Base-by-base conservation (phyloP, 2,888 invertebrate species). In the Hirudinaria manillensis region DNA sequence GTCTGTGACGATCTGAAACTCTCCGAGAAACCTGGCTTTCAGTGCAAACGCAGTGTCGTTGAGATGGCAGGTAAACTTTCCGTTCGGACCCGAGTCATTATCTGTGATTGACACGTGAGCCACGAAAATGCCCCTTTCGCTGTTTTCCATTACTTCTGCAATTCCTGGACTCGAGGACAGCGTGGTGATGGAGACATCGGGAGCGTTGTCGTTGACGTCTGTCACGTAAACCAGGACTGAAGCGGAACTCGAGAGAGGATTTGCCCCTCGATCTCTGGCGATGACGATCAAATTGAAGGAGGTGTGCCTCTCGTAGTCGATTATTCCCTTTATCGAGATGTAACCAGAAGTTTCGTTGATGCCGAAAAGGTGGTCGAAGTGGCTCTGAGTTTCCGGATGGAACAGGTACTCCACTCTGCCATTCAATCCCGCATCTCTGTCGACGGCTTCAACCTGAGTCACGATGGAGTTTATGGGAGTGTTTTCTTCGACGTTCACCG, bases 1-100 rank as follows among this genome's bases (percentile, higher is more conserved):
- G 79, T 91, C 91, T 86, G 93, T 93, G 0, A 95, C 94, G 27
- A 78, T 74, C 38, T 78, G 77, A 67, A 76, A 78, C 65, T 76
- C 73, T 19, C 73, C 73, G 19, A 32, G 34, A 66, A 36, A 67
- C 2, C 53, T 34, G 3, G 67, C 55, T 34, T 76, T 65, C 56
- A 76, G 56, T 6, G 73, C 34, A 73, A 76, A 76, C 1, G 65
- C 53, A 21, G 53, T n/a, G 16, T 45, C 36, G 45, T 53, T 36
- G 24, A 66, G 32, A n/a, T 27, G 13, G 36, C 76, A 76, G 2
- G 34, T 53, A 24, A 74, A 66, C 19, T 70, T 71, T 19, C 68
- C 76, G 27, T 76, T 76, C 36, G 27, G 29, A 21, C 67, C 76
- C 0, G 53, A 38, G 36, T 76, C 76, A 10, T 61, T 38, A 45